These are phyloP conservation scores for Piprites chloris DNA, from an alignment of 2,113 vertebrate genomes.

Conservation along the genomic window DNA sequence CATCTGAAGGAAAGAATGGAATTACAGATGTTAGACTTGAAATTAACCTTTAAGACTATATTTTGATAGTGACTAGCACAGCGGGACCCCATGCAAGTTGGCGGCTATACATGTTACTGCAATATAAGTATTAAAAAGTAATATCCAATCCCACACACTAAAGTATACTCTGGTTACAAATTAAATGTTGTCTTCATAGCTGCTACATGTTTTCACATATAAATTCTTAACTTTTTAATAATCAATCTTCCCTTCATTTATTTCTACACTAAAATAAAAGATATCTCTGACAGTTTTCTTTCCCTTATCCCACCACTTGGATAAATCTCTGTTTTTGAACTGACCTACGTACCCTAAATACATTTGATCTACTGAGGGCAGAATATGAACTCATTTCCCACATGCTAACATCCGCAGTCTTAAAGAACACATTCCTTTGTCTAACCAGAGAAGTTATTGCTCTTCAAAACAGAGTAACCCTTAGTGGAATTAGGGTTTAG, in stretches of 20 bases:
- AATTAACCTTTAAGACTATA: neutral
- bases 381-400: neutral
- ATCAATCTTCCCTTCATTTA: neutral
- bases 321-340: neutral
- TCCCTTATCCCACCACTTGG: neutral
- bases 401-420: neutral
- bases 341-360: neutral
- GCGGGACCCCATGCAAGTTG: neutral
- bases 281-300: neutral
- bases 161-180: neutral
- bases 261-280: neutral
- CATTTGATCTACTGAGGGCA: neutral
- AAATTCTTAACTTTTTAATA: neutral
- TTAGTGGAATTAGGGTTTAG: neutral
- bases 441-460: neutral
- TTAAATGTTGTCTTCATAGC: neutral
- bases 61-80: constrained; percentile 18
- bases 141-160: neutral
- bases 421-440: neutral
- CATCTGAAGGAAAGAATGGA: neutral
- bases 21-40: neutral
- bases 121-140: neutral
- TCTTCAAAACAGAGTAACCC: neutral
- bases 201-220: neutral
- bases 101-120: neutral